A percentile compares a stretch with the other conserved stretches of the same genome.
Evolutionary conservation across 2,113 vertebrate species (phyloP).

Genomic region (Tringa solitaria): DNA sequence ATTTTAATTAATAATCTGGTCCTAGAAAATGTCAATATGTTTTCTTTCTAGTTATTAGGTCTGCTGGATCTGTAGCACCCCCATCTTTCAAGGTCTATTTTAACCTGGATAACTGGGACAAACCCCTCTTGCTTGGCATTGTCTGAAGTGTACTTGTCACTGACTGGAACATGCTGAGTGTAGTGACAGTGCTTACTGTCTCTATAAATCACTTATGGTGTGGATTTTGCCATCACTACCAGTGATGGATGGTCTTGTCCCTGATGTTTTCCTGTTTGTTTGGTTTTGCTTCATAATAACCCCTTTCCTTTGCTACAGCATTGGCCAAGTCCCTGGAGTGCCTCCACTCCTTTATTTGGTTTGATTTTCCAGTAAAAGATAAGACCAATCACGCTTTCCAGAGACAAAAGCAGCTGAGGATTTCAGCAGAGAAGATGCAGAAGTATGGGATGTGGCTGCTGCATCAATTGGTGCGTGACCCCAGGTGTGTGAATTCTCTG

Average conservation of each 20-base stretch:
- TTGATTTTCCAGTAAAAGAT: background rate
- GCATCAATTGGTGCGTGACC: background rate
- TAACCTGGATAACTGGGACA: background rate
- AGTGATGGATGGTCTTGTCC: background rate
- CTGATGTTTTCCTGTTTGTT: background rate
- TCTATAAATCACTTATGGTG: background rate
- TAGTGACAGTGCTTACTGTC: background rate
- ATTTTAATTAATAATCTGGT: background rate
- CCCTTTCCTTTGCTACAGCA: slow-evolving; percentile 6
- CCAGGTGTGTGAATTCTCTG: background rate
- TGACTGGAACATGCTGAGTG: background rate
- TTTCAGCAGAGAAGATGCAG: background rate
- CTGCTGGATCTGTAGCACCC: background rate
- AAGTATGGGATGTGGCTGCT: background rate
- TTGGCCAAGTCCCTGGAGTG: background rate
- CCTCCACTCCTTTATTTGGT: background rate
- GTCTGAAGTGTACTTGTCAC: background rate
- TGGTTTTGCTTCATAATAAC: background rate
- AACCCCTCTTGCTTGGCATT: background rate
- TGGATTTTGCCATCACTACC: background rate
- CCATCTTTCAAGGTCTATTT: background rate
- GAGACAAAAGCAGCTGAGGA: background rate
- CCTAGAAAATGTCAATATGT: background rate
- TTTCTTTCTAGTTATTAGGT: background rate
- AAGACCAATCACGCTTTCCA: background rate